These are phyloP conservation scores for Leptobrachium ailaonicum DNA, from an alignment of 2,113 vertebrate genomes.

Conservation along the genomic window DNA sequence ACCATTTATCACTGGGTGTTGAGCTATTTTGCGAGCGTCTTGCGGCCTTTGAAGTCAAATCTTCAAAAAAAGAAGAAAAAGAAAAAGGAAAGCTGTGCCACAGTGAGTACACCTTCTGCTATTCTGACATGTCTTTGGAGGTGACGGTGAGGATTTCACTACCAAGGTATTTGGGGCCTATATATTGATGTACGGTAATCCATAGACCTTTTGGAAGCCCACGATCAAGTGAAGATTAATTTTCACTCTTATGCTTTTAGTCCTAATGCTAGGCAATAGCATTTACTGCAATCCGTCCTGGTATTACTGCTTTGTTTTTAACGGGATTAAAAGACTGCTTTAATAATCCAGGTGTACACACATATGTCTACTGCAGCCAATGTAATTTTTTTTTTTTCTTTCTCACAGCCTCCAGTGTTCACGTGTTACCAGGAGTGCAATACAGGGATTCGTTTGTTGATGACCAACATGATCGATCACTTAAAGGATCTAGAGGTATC, in stretches of 20 bases:
- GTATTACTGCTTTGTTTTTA: too few species aligned
- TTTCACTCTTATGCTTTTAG: too few species aligned
- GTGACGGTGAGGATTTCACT: too few species aligned
- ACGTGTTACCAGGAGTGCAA: slow-evolving; percentile 87
- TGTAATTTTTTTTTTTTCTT: slow-evolving; percentile 7
- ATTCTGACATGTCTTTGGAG: too few species aligned
- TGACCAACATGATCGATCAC: slow-evolving; percentile 81
- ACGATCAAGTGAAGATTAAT: too few species aligned
- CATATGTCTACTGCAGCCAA: background rate
- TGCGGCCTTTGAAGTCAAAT: slow-evolving; percentile 89
- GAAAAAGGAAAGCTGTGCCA: slow-evolving; percentile 86
- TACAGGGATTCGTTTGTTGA: slow-evolving; percentile 80
- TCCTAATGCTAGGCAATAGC: too few species aligned
- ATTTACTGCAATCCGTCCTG: too few species aligned
- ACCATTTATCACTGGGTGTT: slow-evolving; percentile 87
- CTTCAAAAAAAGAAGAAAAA: slow-evolving; percentile 98
- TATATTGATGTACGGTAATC: too few species aligned
- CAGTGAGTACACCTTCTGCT: slow-evolving; percentile 40
- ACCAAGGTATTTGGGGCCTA: too few species aligned
- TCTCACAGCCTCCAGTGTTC: slow-evolving; percentile 81
- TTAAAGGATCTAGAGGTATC: slow-evolving; percentile 84
- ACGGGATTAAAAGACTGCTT: too few species aligned
- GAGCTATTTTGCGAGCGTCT: slow-evolving; percentile 82
- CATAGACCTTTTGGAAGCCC: too few species aligned
- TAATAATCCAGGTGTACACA: too few species aligned